Base-by-base conservation (phyloP, 2,888 invertebrate species). In the Leucophenga montana region DNA sequence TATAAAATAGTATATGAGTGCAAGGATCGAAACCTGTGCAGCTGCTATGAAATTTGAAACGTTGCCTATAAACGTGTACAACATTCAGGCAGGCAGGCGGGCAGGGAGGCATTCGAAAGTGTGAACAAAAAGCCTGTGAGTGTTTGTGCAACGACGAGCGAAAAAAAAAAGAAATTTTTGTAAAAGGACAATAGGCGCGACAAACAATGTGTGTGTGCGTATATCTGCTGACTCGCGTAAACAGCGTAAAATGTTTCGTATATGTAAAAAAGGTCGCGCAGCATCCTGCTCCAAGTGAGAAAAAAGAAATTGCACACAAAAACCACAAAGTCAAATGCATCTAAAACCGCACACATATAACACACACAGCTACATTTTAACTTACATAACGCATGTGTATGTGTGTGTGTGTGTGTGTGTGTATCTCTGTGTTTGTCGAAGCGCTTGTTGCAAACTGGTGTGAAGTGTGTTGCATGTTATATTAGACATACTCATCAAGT, bases 321-420 rank as follows among this genome's bases (percentile, higher is more conserved):
- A 61, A 61, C 83, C 83, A 75, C 83, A 83, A 83, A 83, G 83
- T 83, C 85, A 83, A 83, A 83, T 85, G 85, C 83, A 83, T 80
- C 75, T 78, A 77, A 82, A 85, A 77, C 83, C 83, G 69, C 83
- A 83, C 71, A 75, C 73, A 71, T 73, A 56, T 18, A 53, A 39
- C 39, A 39, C 39, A 39, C 39, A 11, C 39, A 39, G 39, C 3
- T 39, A 39, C 39, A 39, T 39, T 11, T 39, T 39, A 39, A 27
- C 27, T 27, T 27, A 27, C 4, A 27, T 39, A 39, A 1, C 11
- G 9, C 11, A 39, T 8, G 39, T 39, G 39, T 39, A 5, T 11
- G 39, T 39, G 39, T 39, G 39, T 39, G 39, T 39, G 39, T 39
- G 39, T 39, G 39, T 39, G 39, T 8, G 39, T 39, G 39, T 39